phyloP scores from a whole-genome alignment of 2,888 invertebrate genomes.

The Drosophila putrida region DNA sequence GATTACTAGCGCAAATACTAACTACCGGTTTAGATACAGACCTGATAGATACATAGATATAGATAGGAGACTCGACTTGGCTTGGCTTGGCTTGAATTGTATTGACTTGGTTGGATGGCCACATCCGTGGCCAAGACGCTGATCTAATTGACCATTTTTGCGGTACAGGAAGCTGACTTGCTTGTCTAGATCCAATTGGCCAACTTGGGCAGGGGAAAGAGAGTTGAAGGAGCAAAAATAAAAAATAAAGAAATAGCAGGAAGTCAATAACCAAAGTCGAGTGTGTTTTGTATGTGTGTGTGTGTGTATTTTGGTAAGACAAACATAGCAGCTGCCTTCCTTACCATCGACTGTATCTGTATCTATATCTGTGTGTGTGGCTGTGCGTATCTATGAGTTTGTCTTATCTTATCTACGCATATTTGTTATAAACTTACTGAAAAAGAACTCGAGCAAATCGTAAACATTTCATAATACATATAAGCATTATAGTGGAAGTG shows the following conservation, averaged over 20 bases:
- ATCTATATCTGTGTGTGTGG: conserved; percentile 24
- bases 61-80: conserved; percentile 8
- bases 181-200: conserved; percentile 56
- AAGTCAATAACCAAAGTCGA: conserved; percentile 38
- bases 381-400: conserved; percentile 55
- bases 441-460: conserved; percentile 74
- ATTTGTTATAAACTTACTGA: conserved; percentile 79
- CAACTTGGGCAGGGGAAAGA: neutral
- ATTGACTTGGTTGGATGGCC: conserved; percentile 32
- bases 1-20: conserved; percentile 79
- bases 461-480: conserved; percentile 77
- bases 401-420: conserved; percentile 71
- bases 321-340: conserved; percentile 41
- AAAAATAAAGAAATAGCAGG: conserved; percentile 21
- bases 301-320: conserved; percentile 19
- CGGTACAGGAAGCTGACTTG: conserved; percentile 68
- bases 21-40: conserved; percentile 75
- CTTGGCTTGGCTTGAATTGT: conserved; percentile 14
- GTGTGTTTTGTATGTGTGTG: neutral
- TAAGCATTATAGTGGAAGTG: conserved; percentile 68
- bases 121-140: conserved; percentile 59
- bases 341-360: conserved; percentile 9
- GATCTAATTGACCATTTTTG: conserved; percentile 74
- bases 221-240: conserved; percentile 8
- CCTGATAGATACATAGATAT: conserved; percentile 45